Evolutionary conservation across 2,888 invertebrate species (phyloP), one percentile per base, ranked within the genome.

Genomic region (Pammene fasciana): DNA sequence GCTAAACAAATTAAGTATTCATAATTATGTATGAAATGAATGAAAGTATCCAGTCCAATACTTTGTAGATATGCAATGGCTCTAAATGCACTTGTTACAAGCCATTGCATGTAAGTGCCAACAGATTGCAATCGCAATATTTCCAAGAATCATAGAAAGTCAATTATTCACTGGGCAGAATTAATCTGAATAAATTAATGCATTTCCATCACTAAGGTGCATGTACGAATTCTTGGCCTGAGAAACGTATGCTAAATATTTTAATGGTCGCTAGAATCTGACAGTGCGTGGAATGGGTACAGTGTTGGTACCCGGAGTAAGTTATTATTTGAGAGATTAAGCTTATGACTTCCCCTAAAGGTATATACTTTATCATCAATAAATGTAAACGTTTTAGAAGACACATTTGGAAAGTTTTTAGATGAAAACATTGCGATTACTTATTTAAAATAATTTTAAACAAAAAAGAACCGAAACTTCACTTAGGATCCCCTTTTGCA

Each of bases 131-230:
- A 48, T 66, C 71, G 68, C 52, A 57, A 65, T 60, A n/a, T 64
- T 73, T 72, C 70, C 41, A 18, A 54, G 72, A 73, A 73, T 71
- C 72, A 70, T 71, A 72, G 74, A 75, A 73, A 73, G 75, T 66
- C 71, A 71, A 75, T 72, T 72, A 72, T 71, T 68, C 48, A 72
- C 64, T 54, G 71, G 68, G 48, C 68, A 64, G 74, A 65, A 73
- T 73, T 71, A 71, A 75, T 75, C 70, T 64, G 38, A 60, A 73
- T 72, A 55, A 65, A 72, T 72, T 74, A 62, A 11, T 18, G 56
- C 55, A 73, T 75, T 75, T 73, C 71, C 74, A 76, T 74, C 57
- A 52, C 10, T 60, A 65, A 70, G 59, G 59, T 54, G 59, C 65
- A 54, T 59, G 70, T 65, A 43, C 60, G 48, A 60, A 70, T 70